These are phyloP conservation scores for Patella ulyssiponensis DNA, from an alignment of 2,888 invertebrate species.

Conservation along the genomic window DNA sequence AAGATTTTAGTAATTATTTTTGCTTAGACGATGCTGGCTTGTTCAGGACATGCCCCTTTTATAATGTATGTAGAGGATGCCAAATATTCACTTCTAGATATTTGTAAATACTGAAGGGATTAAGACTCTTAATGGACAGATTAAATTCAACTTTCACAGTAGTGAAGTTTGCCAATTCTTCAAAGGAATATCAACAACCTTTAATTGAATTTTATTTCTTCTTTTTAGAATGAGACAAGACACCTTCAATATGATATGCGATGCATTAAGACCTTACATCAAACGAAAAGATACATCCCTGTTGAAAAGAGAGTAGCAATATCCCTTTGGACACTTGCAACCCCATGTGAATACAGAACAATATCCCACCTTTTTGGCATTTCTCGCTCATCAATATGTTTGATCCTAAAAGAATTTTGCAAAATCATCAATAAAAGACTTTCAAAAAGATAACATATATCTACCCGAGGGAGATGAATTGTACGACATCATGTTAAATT, in stretches of 20 bases:
- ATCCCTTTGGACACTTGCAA: not conserved
- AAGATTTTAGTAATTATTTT: too few species aligned
- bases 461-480: constrained; percentile 24
- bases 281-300: not conserved
- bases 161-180: not conserved
- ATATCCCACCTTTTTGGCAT: not conserved
- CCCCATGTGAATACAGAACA: not conserved
- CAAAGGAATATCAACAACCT: too few species aligned
- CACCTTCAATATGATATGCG: not conserved
- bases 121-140: too few species aligned
- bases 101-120: too few species aligned
- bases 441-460: not conserved
- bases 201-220: not conserved
- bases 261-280: not conserved
- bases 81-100: too few species aligned
- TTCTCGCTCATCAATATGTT: not conserved
- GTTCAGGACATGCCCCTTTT: too few species aligned
- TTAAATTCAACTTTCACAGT: not conserved
- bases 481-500: constrained; percentile 22
- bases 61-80: too few species aligned
- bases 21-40: too few species aligned
- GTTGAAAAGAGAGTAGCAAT: not conserved
- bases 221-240: not conserved
- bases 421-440: not conserved
- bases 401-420: not conserved